Conservation (phyloP, 2,797 vertebrate species). For the Sarcophilus harrisii region DNA sequence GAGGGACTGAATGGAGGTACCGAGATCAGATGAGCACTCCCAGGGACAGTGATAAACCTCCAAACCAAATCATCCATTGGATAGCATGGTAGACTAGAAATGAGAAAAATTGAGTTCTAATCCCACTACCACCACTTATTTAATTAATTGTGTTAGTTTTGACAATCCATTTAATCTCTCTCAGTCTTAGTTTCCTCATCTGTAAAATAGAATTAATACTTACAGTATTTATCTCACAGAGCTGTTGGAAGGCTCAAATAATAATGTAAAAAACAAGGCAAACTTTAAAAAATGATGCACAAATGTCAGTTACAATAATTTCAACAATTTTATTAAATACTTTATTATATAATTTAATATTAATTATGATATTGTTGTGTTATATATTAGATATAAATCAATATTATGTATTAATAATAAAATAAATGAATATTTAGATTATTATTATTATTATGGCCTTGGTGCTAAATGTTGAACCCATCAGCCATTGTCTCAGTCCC, state of each 20-base stretch:
- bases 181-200: not conserved
- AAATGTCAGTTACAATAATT: not conserved
- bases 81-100: not conserved
- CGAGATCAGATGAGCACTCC: not conserved
- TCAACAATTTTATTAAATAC: not conserved
- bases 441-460: not conserved
- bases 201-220: not conserved
- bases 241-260: not conserved
- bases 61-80: too few relatives aligned
- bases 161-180: not conserved
- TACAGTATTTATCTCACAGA: not conserved
- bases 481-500: not conserved
- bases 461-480: not conserved
- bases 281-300: not conserved
- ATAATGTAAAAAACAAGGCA: not conserved
- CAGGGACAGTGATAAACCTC: not conserved
- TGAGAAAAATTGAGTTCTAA: not conserved
- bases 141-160: not conserved
- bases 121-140: not conserved
- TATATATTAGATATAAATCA: too few relatives aligned
- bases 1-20: not conserved
- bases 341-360: not conserved
- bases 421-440: not conserved
- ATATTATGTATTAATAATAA: not conserved
- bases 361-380: too few relatives aligned